phyloP scores from a whole-genome alignment of 2,113 vertebrate species.

The Actenoides hombroni region DNA sequence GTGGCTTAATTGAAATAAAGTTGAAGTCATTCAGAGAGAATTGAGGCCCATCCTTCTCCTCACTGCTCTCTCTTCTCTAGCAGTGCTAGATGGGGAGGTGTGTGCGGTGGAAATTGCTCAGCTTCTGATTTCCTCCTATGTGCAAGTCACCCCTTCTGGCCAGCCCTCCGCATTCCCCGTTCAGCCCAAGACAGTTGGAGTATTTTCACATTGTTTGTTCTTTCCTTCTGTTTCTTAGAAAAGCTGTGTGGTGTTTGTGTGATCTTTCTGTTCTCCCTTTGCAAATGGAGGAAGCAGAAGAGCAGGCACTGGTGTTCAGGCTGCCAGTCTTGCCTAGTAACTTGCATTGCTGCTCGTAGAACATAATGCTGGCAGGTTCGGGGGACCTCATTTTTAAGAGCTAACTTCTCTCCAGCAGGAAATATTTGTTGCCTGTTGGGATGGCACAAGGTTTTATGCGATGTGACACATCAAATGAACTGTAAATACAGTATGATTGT shows the following conservation, averaged over 20 bases:
- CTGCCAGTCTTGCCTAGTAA: neutral
- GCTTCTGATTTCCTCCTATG: neutral
- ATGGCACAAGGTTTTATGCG: neutral
- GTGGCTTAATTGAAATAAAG: neutral
- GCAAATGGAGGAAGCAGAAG: neutral
- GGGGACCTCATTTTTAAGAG: neutral
- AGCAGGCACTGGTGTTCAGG: neutral
- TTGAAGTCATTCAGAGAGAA: neutral
- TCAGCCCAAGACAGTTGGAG: neutral
- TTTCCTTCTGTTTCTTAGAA: neutral
- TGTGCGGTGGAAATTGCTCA: neutral
- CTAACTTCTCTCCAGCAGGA: constrained; percentile 1
- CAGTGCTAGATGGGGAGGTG: neutral
- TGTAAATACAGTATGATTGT: constrained; percentile 38
- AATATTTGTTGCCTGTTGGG: neutral
- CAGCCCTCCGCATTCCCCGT: neutral
- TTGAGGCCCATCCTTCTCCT: neutral
- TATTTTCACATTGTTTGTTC: neutral
- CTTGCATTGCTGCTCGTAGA: neutral
- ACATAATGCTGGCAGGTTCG: neutral
- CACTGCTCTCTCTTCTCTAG: neutral
- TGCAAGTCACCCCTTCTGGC: neutral
- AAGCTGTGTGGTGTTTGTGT: neutral
- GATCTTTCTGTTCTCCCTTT: neutral
- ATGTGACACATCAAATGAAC: constrained; percentile 36